Conservation (phyloP, 2,888 invertebrate species). For the Microplitis deprimator region DNA sequence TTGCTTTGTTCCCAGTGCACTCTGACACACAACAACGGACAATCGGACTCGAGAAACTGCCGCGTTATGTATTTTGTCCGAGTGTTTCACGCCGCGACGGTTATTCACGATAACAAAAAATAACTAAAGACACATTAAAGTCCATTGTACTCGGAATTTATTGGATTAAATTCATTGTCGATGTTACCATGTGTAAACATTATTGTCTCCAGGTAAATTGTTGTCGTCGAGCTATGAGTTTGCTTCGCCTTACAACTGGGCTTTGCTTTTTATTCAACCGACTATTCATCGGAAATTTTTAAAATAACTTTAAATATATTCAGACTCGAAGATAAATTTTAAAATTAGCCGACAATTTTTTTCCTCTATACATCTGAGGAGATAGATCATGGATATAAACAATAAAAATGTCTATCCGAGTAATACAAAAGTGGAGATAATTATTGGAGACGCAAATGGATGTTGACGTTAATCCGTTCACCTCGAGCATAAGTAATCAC, state of each 20-base stretch:
- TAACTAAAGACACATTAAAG: constrained; percentile 2
- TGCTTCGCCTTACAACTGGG: background rate
- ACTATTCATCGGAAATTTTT: background rate
- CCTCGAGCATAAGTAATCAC: constrained; percentile 31
- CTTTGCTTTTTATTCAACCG: background rate
- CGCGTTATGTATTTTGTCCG: background rate
- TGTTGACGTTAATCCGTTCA: constrained; percentile 48
- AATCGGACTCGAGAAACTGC: background rate
- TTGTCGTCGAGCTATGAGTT: background rate
- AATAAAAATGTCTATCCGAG: constrained; percentile 14
- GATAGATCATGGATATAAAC: background rate
- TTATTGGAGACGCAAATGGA: constrained; percentile 44
- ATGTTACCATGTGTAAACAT: background rate
- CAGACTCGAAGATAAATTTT: background rate
- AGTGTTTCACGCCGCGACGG: background rate
- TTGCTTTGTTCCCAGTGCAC: background rate
- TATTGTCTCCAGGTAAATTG: background rate
- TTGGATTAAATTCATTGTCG: constrained; percentile 4
- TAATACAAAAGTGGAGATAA: constrained; percentile 39
- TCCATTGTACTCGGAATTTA: constrained; percentile 14
- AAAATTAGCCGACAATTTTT: background rate
- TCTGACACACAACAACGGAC: background rate
- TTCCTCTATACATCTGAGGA: no score
- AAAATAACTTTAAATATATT: background rate
- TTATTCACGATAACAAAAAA: background rate